Evolutionary conservation across 2,888 invertebrate species (phyloP).

Genomic region (Polydrusus pterygomalis): DNA sequence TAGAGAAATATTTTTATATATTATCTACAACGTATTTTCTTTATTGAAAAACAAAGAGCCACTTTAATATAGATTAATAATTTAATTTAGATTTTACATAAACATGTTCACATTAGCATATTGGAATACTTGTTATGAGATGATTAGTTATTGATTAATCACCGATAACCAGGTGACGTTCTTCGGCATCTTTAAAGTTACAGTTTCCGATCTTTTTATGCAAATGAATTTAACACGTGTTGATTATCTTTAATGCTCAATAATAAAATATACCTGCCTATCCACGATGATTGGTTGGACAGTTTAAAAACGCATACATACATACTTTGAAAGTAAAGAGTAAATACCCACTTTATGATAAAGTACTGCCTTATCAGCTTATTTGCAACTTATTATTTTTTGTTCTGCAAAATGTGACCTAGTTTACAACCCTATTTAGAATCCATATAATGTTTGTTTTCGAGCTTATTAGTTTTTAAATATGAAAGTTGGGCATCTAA

Average conservation of each 20-base stretch:
- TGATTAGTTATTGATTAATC: constrained; percentile 13
- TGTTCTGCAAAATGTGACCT: constrained; percentile 7
- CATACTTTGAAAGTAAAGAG: constrained; percentile 46
- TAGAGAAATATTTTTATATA: too few relatives aligned
- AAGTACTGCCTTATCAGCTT: constrained; percentile 50
- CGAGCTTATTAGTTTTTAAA: too few relatives aligned
- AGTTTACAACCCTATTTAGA: constrained; percentile 37
- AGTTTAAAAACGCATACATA: too few relatives aligned
- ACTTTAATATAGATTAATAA: background rate
- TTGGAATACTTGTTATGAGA: constrained; percentile 26
- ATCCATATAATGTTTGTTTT: too few relatives aligned
- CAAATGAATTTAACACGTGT: constrained; percentile 45
- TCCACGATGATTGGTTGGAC: too few relatives aligned
- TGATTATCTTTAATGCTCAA: constrained; percentile 28
- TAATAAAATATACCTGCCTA: constrained; percentile 2
- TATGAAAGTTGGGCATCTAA: too few relatives aligned
- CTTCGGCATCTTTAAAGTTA: constrained; percentile 35
- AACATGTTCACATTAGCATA: constrained; percentile 27
- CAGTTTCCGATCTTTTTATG: constrained; percentile 37
- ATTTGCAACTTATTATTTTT: constrained; percentile 34
- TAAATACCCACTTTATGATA: constrained; percentile 49
- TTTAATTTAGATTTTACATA: background rate
- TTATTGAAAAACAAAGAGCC: background rate
- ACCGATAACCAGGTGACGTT: constrained; percentile 40
- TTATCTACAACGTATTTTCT: too few relatives aligned